A percentile compares a stretch with the other conserved stretches of the same genome.
These are phyloP conservation scores for Takifugu rubripes DNA, from an alignment of 2,797 vertebrate species.

Conservation along the genomic window DNA sequence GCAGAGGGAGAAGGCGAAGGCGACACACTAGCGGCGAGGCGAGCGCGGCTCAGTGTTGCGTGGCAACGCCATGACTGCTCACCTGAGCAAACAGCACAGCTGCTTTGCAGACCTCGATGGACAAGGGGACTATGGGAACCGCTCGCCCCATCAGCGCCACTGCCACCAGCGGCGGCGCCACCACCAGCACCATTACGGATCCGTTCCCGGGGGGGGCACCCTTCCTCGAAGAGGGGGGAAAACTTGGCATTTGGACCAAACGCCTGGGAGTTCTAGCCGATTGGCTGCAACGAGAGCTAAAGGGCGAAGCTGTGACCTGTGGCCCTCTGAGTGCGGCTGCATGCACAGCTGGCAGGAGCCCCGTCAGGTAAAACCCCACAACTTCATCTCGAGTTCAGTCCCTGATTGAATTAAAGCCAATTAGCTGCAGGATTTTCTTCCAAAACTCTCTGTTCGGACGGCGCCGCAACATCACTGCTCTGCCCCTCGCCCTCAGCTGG, in stretches of 20 bases:
- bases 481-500: too few species aligned
- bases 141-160: constrained; percentile 67
- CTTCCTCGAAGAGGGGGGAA: constrained; percentile 70
- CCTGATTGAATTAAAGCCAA: too few species aligned
- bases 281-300: constrained; percentile 57
- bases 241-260: constrained; percentile 69
- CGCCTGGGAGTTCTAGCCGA: constrained; percentile 75
- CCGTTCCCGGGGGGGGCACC: constrained; percentile 60
- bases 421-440: too few species aligned
- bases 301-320: constrained; percentile 77
- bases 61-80: constrained; percentile 74
- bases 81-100: constrained; percentile 80
- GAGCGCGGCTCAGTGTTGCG: constrained; percentile 21
- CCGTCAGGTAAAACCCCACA: constrained; percentile 68
- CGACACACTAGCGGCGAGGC: constrained; percentile 16
- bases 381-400: too few species aligned
- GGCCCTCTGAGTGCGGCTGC: constrained; percentile 77
- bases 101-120: constrained; percentile 74
- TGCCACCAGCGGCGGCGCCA: constrained; percentile 10
- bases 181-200: constrained; percentile 36
- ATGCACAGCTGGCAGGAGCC: constrained; percentile 78
- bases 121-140: constrained; percentile 62
- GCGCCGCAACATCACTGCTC: too few species aligned
- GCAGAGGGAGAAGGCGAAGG: constrained; percentile 6
- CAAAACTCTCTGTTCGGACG: too few species aligned